Evolutionary conservation across 2,797 vertebrate species (phyloP).

Genomic region (Pterois miles): DNA sequence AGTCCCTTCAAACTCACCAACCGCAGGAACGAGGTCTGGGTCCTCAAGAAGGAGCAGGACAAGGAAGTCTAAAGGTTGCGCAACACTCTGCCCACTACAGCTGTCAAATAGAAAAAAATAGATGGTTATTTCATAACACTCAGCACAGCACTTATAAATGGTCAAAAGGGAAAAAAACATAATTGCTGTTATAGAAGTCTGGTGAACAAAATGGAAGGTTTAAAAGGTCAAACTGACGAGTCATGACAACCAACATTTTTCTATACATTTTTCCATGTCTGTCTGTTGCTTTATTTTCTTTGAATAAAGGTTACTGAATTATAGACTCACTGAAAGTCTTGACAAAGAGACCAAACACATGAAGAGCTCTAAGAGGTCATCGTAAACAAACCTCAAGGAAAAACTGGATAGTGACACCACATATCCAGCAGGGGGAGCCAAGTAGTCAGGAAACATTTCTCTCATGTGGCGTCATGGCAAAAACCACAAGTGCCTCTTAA

Average conservation of each 20-base stretch:
- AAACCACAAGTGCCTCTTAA: conserved; percentile 39
- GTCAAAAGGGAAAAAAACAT: neutral
- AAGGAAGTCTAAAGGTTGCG: neutral
- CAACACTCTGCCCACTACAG: neutral
- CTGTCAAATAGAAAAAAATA: neutral
- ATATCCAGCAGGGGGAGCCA: conserved; percentile 50
- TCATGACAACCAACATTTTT: neutral
- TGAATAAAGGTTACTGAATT: conserved; percentile 23
- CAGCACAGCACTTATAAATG: neutral
- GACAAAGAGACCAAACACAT: neutral
- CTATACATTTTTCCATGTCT: neutral
- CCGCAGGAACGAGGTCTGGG: conserved; percentile 87
- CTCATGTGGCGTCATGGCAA: too few relatives aligned
- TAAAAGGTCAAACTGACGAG: neutral
- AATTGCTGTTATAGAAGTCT: neutral
- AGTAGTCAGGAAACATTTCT: neutral
- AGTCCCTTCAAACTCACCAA: conserved; percentile 86
- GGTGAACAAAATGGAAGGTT: neutral
- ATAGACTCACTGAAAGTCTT: neutral
- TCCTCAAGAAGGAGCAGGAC: conserved; percentile 75
- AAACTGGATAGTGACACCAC: neutral
- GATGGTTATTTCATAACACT: conserved; percentile 3
- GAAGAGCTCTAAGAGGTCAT: neutral
- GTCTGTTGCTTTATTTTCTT: neutral
- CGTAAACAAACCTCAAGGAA: neutral